These are phyloP conservation scores for Ptychobarbus kaznakovi DNA, from an alignment of 2,797 vertebrate species.

Conservation along the genomic window DNA sequence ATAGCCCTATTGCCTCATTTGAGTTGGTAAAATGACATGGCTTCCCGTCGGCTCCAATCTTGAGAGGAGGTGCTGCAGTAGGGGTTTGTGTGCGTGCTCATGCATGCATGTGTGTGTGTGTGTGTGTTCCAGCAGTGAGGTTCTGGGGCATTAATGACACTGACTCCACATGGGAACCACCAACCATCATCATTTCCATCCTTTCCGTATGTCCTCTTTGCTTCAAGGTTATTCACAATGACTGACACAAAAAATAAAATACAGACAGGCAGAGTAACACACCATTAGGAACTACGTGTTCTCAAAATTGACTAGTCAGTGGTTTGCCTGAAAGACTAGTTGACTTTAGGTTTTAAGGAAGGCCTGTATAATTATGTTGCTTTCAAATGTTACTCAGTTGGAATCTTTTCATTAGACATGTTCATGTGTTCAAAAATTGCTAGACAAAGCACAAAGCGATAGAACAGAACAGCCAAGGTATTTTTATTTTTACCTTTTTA, in stretches of 20 bases:
- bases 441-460: not conserved
- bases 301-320: not conserved
- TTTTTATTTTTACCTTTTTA: not conserved
- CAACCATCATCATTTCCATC: constrained; percentile 61
- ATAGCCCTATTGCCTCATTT: constrained; percentile 57
- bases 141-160: constrained; percentile 62
- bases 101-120: constrained; percentile 14
- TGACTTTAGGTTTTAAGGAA: not conserved
- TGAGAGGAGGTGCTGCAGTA: constrained; percentile 44
- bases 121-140: constrained; percentile 52
- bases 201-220: constrained; percentile 60
- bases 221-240: constrained; percentile 64
- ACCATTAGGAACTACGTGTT: not conserved
- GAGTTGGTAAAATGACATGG: constrained; percentile 60
- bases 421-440: not conserved
- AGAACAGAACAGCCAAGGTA: not conserved
- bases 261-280: not conserved
- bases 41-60: constrained; percentile 55
- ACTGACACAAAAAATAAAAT: constrained; percentile 44
- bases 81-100: constrained; percentile 7
- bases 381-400: not conserved
- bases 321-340: not conserved
- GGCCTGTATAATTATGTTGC: not conserved
- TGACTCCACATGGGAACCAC: constrained; percentile 59
- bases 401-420: not conserved